Base-by-base conservation (phyloP, 2,113 vertebrate species). In the Cinclus cinclus region DNA sequence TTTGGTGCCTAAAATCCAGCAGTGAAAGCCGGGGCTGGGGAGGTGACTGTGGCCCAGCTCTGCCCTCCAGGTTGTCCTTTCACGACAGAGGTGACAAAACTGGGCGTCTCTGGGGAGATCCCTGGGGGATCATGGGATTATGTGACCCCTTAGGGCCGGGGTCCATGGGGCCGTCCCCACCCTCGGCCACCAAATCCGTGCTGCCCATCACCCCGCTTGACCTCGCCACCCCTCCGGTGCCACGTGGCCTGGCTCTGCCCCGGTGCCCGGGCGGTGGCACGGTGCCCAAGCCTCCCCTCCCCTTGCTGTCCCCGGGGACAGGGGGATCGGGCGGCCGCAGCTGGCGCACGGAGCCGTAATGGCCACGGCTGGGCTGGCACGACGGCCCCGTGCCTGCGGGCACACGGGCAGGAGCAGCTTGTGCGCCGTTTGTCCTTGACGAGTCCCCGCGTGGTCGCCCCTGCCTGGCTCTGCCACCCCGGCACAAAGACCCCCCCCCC, bases 281-380 rank as follows among this genome's bases (percentile, higher is more conserved):
- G 1, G 92, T 92, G 95, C 94, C 95, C 95, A 4, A n/a, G 4
- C 27, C 63, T 59, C n/a, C 27, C 70, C 62, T 25, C 17, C 24
- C 28, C 1, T 14, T 30, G 44, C 60, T 0, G 23, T 74, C 86
- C 86, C 86, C 16, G 81, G 80, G 73, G 80, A 64, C 28, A 1
- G 25, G 84, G 91, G 92, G 83, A n/a, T 59, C 64, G 49, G 11
- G 87, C 24, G 84, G 94, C 71, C 92, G 74, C 94, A 96, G 92
- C 95, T 94, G 94, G 94, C 87, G 77, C 85, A 31, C 21, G 69
- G 85, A 90, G 85, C 91, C 70, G 52, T 96, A 96, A 96, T 95
- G 94, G 94, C 95, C 91, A 91, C 92, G 94, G 95, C 90, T 93
- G 94, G 90, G 92, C 94, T 95, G 95, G 92, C 91, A 91, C 88